A percentile compares a stretch with the other conserved stretches of the same genome.
These are phyloP conservation scores for Hippoglossus stenolepis DNA, from an alignment of 2,113 vertebrate species.

Conservation along the genomic window DNA sequence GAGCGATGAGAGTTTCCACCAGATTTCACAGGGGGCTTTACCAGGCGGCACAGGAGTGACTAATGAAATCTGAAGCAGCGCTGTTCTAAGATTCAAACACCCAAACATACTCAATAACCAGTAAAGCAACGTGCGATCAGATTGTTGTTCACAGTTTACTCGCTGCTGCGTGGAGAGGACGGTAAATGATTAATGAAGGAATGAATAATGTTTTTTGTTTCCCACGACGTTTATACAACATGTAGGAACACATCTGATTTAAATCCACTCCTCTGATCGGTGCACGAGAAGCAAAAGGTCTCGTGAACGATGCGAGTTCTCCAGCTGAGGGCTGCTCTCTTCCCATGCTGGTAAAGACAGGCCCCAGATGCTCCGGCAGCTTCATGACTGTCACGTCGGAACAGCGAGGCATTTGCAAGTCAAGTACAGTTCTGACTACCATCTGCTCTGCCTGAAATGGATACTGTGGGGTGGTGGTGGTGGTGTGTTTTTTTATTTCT, in stretches of 20 bases:
- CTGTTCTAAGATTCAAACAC: too few species aligned
- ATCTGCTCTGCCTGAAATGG: slow-evolving; percentile 76
- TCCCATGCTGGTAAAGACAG: slow-evolving; percentile 56
- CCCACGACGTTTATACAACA: neutral
- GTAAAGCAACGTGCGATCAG: too few species aligned
- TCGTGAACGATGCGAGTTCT: slow-evolving; percentile 2
- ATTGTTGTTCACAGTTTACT: too few species aligned
- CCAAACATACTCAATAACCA: too few species aligned
- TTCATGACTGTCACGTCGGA: slow-evolving; percentile 68
- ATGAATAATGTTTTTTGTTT: too few species aligned
- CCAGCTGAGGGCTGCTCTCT: slow-evolving; percentile 23
- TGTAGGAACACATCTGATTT: neutral
- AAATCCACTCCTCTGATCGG: slow-evolving; percentile 2
- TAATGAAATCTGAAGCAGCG: too few species aligned
- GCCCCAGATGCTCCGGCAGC: slow-evolving; percentile 76
- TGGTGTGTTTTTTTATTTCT: slow-evolving; percentile 16
- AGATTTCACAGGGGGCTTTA: too few species aligned
- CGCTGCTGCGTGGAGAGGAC: too few species aligned
- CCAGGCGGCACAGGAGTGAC: too few species aligned
- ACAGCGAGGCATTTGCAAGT: slow-evolving; percentile 76
- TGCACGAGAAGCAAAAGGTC: slow-evolving; percentile 6
- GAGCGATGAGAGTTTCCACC: too few species aligned
- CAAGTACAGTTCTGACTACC: slow-evolving; percentile 72
- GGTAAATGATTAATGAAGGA: too few species aligned
- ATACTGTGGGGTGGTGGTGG: slow-evolving; percentile 34